Evolutionary conservation across 2,797 vertebrate genomes (phyloP).

Genomic region (Tragelaphus eurycerus): DNA sequence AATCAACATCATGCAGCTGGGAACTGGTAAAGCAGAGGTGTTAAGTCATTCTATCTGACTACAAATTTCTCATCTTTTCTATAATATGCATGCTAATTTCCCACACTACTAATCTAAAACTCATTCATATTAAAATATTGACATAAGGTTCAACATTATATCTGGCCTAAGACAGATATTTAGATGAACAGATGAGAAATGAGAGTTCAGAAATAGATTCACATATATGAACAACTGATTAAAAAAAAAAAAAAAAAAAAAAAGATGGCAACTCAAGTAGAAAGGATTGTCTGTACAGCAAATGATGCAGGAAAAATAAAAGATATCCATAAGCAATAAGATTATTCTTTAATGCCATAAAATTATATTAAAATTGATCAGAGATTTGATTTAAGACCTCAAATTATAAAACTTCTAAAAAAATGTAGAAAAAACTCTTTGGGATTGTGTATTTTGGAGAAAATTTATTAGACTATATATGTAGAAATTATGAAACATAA

Average conservation of each 20-base stretch:
- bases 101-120: background rate
- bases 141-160: background rate
- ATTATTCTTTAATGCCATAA: background rate
- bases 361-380: background rate
- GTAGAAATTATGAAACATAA: background rate
- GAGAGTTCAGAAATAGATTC: background rate
- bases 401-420: background rate
- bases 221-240: background rate
- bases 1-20: background rate
- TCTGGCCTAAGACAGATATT: background rate
- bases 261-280: background rate
- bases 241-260: background rate
- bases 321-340: background rate
- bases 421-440: background rate
- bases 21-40: background rate
- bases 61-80: background rate
- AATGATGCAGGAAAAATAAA: background rate
- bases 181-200: background rate
- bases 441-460: background rate
- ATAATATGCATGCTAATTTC: background rate
- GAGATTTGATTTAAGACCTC: background rate
- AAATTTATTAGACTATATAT: background rate
- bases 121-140: background rate
- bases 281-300: background rate
- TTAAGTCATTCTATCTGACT: background rate